Base-by-base conservation (phyloP, 2,113 vertebrate genomes). In the Lota lota region DNA sequence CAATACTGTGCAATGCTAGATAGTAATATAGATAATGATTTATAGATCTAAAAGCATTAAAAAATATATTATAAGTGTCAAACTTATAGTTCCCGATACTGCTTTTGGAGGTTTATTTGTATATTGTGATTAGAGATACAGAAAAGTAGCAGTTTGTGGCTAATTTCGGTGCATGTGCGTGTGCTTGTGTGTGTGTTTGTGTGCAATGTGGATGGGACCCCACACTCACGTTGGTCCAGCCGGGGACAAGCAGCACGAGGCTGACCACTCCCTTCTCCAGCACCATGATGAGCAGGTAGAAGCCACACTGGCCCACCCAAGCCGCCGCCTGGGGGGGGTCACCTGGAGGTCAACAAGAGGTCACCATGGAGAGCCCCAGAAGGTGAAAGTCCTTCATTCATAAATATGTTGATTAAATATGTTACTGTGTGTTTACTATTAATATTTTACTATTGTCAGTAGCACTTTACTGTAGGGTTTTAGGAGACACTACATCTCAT, bases 251-350 rank as follows among this genome's bases (percentile, higher is more conserved):
- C 67, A 93, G 79, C 66, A 92, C 88, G 69, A 94, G 82, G 66
- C 80, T 92, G 67, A 92, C 79, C 40, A 89, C 80, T 0, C 81
- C 87, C 80, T 94, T 94, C 87, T 92, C 92, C 82, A 93, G 82
- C 69, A 88, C 86, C 90, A 94, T 84, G 63, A 94, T 93, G 68
- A 93, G 83, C 81, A 95, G 84, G 78, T 94, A 94, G 65, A 93
- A 64, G 3, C 84, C 79, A 20, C 93, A 91, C 69, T 93, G 93
- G 0, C 88, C 87, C 11, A 93, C 69, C 91, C 89, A 94, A 0
- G 92, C 91, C 18, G 87, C 87, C 0, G 87, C 90, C 80, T 83
- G 87, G 0, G 92, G 92, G 18, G 90, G 88, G 63, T 92, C 91
- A 36, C 93, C 92, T 92, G 75, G 50, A 53, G 22, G 36, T 19